Conservation (phyloP, 2,113 vertebrate genomes). For the Elaphurus davidianus region DNA sequence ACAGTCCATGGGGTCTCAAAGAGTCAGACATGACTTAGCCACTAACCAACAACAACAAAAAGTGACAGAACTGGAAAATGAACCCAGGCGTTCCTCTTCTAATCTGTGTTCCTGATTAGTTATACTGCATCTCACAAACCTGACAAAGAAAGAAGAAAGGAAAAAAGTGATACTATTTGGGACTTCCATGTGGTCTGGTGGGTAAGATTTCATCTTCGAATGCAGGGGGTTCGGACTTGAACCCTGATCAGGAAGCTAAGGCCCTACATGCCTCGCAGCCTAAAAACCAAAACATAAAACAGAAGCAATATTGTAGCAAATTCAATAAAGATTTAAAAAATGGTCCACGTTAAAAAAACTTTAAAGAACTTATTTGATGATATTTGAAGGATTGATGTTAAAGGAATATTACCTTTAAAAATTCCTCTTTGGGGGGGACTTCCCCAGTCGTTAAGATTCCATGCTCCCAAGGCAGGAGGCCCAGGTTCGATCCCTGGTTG, state of each 20-base stretch:
- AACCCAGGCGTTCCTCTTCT: background rate
- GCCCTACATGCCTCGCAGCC: background rate
- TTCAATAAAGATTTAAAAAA: background rate
- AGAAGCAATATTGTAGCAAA: background rate
- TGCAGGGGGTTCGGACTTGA: background rate
- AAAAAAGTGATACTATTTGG: background rate
- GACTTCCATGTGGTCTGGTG: fast-evolving
- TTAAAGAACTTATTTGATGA: background rate
- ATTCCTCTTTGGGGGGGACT: background rate
- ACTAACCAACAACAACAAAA: background rate
- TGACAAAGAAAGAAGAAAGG: background rate
- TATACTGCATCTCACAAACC: background rate
- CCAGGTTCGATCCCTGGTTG: background rate
- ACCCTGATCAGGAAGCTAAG: background rate
- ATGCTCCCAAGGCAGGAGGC: background rate
- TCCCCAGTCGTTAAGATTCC: background rate
- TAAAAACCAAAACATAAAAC: background rate
- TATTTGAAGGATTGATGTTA: background rate
- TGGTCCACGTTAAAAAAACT: background rate
- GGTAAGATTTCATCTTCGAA: background rate
- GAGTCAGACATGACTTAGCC: background rate
- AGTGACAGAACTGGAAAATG: background rate
- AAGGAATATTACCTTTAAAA: background rate
- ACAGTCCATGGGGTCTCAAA: background rate
- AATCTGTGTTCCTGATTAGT: background rate